A percentile compares a stretch with the other conserved stretches of the same genome.
Conservation (phyloP, 2,888 invertebrate genomes). For the Slavum lentiscoides region DNA sequence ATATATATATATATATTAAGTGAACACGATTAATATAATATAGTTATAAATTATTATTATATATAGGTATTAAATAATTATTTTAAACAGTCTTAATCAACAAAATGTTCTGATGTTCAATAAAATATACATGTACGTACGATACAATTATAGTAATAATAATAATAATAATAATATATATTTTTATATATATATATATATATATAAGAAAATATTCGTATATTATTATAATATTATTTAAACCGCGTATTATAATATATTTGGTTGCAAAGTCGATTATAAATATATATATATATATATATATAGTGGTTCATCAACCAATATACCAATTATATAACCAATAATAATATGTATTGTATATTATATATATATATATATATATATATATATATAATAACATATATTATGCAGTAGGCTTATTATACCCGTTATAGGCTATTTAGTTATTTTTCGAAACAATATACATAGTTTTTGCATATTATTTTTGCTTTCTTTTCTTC, state of each 20-base stretch:
- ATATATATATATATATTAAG: conserved; percentile 34
- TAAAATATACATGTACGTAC: conserved; percentile 19
- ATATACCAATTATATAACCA: not conserved
- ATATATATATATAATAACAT: not conserved
- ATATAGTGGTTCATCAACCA: conserved; percentile 10
- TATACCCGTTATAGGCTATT: too few relatives aligned
- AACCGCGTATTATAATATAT: conserved; percentile 31
- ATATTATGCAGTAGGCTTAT: not conserved
- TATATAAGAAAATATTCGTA: conserved; percentile 35
- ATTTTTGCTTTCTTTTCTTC: not conserved
- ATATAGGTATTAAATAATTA: not conserved
- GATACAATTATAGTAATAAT: conserved; percentile 1
- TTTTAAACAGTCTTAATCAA: conserved; percentile 53
- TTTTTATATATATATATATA: not conserved
- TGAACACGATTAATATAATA: conserved; percentile 50
- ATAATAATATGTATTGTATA: not conserved
- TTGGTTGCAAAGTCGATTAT: conserved; percentile 38
- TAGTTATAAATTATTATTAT: conserved; percentile 28
- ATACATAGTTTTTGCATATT: too few relatives aligned
- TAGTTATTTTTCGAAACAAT: too few relatives aligned
- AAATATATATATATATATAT: not conserved
- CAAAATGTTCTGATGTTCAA: conserved; percentile 51
- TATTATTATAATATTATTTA: not conserved
- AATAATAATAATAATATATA: conserved; percentile 17
- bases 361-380: not conserved